These are phyloP conservation scores for Megalonaias nervosa DNA, from an alignment of 1,140 invertebrate species.

Conservation along the genomic window DNA sequence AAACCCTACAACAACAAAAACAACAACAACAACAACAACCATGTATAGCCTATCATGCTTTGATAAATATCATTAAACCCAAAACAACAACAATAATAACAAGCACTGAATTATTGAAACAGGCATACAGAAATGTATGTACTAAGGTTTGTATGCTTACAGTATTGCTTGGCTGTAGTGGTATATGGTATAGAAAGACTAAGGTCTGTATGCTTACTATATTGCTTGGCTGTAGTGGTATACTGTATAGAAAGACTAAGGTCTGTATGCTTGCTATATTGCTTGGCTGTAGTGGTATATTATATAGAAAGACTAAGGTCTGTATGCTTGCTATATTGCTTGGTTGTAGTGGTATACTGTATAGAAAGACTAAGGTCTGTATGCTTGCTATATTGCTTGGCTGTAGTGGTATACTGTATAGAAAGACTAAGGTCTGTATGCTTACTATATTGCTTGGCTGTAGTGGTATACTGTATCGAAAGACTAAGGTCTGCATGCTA, in stretches of 20 bases:
- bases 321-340: not conserved
- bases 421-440: no score
- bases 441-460: conserved; percentile 1
- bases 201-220: not conserved
- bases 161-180: not conserved
- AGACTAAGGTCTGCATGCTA: conserved; percentile 61
- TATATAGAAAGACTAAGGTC: conserved; percentile 54
- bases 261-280: conserved; percentile 79
- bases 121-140: no score
- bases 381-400: no score
- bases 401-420: no score
- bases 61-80: no score
- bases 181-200: not conserved
- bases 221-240: conserved; percentile 12
- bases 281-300: conserved; percentile 86
- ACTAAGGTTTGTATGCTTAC: not conserved
- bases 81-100: no score
- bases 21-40: no score
- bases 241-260: not conserved
- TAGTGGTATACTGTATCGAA: not conserved
- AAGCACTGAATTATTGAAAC: no score
- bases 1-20: no score
- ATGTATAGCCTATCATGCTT: no score
- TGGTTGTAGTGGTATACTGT: not conserved
- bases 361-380: not conserved